Percentiles rank a stretch among this genome's conserved stretches.
Conservation (phyloP, 2,888 invertebrate genomes). For the Diplazon laetatorius region DNA sequence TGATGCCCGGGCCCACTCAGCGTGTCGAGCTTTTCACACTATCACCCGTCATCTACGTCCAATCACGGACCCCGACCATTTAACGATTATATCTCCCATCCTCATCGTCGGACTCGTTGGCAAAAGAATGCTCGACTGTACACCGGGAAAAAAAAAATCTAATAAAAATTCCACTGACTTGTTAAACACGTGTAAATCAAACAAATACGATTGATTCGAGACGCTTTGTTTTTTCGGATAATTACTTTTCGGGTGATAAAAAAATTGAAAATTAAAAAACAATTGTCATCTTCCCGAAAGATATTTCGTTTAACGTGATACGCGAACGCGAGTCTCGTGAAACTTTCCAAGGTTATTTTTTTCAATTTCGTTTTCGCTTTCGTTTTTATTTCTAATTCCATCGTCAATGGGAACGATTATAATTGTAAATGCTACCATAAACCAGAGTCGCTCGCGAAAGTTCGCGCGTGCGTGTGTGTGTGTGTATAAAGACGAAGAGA, state of each 20-base stretch:
- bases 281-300: no score
- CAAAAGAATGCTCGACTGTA: neutral
- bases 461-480: conserved; percentile 9
- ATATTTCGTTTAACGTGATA: neutral
- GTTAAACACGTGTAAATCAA: no score
- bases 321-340: no score
- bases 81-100: neutral
- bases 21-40: conserved; percentile 25
- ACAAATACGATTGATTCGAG: no score
- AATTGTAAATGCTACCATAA: conserved; percentile 81
- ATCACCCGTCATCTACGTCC: conserved; percentile 1
- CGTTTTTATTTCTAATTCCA: conserved; percentile 9
- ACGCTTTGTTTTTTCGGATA: no score
- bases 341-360: no score
- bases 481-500: conserved; percentile 59
- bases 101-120: neutral
- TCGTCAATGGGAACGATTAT: conserved; percentile 73
- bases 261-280: no score
- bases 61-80: neutral
- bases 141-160: neutral
- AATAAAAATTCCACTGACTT: no score
- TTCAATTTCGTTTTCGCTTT: neutral
- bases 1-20: conserved; percentile 70
- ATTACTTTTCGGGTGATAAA: no score
- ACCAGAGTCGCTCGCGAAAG: conserved; percentile 64